These are phyloP conservation scores for Nothocercus julius DNA, from an alignment of 2,113 vertebrate species.

Conservation along the genomic window DNA sequence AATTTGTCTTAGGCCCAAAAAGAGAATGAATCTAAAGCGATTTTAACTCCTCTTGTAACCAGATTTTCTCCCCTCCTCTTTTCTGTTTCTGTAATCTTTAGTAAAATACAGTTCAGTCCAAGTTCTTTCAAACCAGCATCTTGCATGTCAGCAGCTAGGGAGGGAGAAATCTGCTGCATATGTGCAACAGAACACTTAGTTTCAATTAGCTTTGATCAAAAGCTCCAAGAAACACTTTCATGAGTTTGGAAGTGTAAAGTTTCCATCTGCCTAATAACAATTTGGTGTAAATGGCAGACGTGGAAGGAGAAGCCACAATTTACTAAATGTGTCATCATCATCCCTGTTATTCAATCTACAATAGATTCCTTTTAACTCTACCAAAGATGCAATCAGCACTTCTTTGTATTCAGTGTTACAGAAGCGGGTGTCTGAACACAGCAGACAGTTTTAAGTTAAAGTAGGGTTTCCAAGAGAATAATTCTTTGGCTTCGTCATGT, in stretches of 20 bases:
- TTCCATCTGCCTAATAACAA: slow-evolving; percentile 41
- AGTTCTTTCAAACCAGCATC: neutral
- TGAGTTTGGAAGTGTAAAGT: neutral
- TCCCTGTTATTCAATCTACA: neutral
- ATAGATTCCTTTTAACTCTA: neutral
- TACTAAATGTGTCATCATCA: neutral
- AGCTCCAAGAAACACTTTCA: neutral
- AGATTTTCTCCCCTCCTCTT: neutral
- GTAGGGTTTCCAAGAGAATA: neutral
- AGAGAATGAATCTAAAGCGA: neutral
- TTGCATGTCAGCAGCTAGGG: neutral
- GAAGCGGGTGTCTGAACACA: neutral
- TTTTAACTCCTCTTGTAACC: neutral
- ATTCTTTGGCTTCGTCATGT: neutral
- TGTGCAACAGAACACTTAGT: neutral
- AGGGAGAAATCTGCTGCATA: neutral
- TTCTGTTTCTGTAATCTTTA: neutral
- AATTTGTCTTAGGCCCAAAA: neutral
- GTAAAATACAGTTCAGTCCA: neutral
- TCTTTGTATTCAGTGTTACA: slow-evolving; percentile 22
- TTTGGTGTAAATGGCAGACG: neutral
- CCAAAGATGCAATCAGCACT: slow-evolving; percentile 16
- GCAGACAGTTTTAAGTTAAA: neutral
- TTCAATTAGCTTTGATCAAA: slow-evolving; percentile 27
- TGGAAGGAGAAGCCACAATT: neutral